These are phyloP conservation scores for Taphrorychus bicolor DNA, from an alignment of 2,888 invertebrate genomes.

Conservation along the genomic window DNA sequence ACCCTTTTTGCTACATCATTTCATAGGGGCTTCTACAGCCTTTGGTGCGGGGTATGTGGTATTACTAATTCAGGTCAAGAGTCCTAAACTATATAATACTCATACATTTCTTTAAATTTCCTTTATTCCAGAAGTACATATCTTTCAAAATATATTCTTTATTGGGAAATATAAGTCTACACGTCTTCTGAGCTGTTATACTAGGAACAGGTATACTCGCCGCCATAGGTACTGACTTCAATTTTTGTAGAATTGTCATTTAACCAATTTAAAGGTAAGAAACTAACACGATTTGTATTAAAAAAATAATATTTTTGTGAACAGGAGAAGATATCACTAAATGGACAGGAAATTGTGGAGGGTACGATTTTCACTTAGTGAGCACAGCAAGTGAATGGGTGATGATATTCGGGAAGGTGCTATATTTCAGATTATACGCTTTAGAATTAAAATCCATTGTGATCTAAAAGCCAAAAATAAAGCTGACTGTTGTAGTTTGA, in stretches of 20 bases:
- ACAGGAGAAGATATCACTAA: constrained; percentile 45
- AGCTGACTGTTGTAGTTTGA: constrained; percentile 6
- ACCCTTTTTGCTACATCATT: constrained; percentile 70
- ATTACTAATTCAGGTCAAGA: constrained; percentile 77
- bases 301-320: constrained; percentile 21
- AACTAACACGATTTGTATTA: background rate
- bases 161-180: constrained; percentile 12
- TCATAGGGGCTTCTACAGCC: constrained; percentile 72
- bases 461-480: constrained; percentile 41
- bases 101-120: background rate
- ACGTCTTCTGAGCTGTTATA: constrained; percentile 11
- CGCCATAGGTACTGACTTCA: background rate
- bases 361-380: constrained; percentile 43
- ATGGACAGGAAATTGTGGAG: constrained; percentile 45
- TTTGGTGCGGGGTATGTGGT: constrained; percentile 83
- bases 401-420: constrained; percentile 33
- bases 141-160: constrained; percentile 30
- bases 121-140: constrained; percentile 36
- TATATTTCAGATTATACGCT: constrained; percentile 39
- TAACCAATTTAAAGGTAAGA: constrained; percentile 25
- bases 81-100: background rate
- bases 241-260: constrained; percentile 24
- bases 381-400: constrained; percentile 45
- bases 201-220: constrained; percentile 1
- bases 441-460: constrained; percentile 44